These are phyloP conservation scores for Furnarius figulus DNA, from an alignment of 2,113 vertebrate genomes.

Conservation along the genomic window DNA sequence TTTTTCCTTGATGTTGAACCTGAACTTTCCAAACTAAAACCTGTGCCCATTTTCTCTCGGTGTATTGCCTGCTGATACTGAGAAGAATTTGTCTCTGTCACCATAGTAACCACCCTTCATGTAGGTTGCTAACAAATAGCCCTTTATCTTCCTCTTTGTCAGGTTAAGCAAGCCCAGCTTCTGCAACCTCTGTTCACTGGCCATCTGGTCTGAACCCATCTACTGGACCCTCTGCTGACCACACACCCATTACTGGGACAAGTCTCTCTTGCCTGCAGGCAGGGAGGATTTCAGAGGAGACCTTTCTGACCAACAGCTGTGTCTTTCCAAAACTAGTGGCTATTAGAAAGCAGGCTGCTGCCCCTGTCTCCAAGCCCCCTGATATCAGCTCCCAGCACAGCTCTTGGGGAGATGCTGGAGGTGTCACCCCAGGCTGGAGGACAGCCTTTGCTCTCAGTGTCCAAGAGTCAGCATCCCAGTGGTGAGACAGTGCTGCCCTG, in stretches of 20 bases:
- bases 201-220: background rate
- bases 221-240: background rate
- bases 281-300: background rate
- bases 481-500: background rate
- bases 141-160: background rate
- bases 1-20: background rate
- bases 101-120: background rate
- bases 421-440: background rate
- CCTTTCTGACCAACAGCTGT: background rate
- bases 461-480: accelerated
- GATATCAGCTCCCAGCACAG: accelerated
- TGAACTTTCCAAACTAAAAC: background rate
- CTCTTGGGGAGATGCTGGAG: background rate
- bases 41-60: background rate
- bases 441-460: background rate
- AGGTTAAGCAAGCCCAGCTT: background rate
- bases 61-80: background rate
- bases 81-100: background rate
- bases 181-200: background rate
- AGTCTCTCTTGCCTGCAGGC: background rate
- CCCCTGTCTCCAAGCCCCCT: background rate
- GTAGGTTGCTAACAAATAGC: background rate
- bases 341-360: background rate
- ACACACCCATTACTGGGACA: background rate
- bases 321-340: background rate